Evolutionary conservation across 2,113 vertebrate species (phyloP).

Genomic region (Carlito syrichta): DNA sequence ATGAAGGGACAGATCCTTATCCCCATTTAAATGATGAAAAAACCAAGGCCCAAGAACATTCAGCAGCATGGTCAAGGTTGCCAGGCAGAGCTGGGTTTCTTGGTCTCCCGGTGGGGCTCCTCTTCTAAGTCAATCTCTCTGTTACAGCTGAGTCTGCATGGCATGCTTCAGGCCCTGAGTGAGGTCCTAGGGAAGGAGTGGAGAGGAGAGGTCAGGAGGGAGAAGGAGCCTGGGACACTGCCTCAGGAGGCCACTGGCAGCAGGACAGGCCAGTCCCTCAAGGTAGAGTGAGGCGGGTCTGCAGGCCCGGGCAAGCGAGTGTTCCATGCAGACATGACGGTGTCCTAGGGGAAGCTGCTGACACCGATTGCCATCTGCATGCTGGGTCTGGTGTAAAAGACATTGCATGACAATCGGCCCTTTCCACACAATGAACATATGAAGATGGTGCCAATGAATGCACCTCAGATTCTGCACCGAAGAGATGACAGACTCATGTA

Average conservation of each 20-base stretch:
- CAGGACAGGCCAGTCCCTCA: not conserved
- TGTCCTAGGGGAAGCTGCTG: not conserved
- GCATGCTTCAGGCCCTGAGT: not conserved
- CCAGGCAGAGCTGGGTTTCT: not conserved
- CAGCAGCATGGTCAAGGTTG: not conserved
- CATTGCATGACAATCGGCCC: not conserved
- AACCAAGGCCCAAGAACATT: not conserved
- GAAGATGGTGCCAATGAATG: not conserved
- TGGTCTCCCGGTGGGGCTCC: not conserved
- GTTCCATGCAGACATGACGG: not conserved
- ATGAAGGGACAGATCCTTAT: not conserved
- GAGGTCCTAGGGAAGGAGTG: not conserved
- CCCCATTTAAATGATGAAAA: not conserved
- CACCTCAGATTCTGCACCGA: not conserved
- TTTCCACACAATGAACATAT: rapidly evolving
- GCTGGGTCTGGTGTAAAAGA: not conserved
- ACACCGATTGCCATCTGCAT: not conserved
- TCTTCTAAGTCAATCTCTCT: not conserved
- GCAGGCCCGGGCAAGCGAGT: not conserved
- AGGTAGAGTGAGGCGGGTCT: not conserved
- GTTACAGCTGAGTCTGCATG: not conserved
- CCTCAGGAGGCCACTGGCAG: rapidly evolving
- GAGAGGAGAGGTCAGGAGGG: not conserved
- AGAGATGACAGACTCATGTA: not conserved
- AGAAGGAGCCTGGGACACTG: too few species aligned